phyloP scores from a whole-genome alignment of 64 coral and sea anemone genomes.

The Porites australiensis region DNA sequence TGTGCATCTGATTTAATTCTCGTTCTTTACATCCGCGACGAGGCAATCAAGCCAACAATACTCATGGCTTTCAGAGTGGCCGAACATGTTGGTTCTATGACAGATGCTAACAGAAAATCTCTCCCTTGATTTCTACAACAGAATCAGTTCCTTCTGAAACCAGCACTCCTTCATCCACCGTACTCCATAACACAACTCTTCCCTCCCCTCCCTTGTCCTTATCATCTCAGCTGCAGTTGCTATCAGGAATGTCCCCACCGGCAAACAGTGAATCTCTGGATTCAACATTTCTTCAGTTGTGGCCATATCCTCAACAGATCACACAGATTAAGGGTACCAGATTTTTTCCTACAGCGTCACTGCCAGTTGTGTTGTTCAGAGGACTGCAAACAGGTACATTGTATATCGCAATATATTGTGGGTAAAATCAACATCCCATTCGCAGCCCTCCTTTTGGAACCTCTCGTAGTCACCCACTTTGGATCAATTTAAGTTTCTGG shows the following conservation, averaged over 20 bases:
- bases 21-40: no score
- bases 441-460: no score
- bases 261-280: slow-evolving; percentile 52
- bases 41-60: no score
- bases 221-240: not conserved
- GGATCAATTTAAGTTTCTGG: no score
- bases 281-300: slow-evolving; percentile 56
- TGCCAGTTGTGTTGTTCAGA: slow-evolving; percentile 71
- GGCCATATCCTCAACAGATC: slow-evolving; percentile 91
- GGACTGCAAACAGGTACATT: slow-evolving; percentile 65
- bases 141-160: slow-evolving; percentile 59
- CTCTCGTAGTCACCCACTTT: no score
- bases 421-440: not conserved
- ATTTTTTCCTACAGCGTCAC: slow-evolving; percentile 67
- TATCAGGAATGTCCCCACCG: not conserved
- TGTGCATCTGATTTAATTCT: no score
- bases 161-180: not conserved
- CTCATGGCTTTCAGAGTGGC: no score
- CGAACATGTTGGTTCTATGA: no score
- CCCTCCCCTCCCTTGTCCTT: not conserved
- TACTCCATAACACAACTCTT: not conserved
- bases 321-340: slow-evolving; percentile 75
- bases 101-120: no score
- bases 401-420: not conserved
- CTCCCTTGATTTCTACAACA: not conserved